A percentile compares a stretch with the other conserved stretches of the same genome.
Conservation (phyloP, 2,888 invertebrate species). For the Therioaphis trifolii region DNA sequence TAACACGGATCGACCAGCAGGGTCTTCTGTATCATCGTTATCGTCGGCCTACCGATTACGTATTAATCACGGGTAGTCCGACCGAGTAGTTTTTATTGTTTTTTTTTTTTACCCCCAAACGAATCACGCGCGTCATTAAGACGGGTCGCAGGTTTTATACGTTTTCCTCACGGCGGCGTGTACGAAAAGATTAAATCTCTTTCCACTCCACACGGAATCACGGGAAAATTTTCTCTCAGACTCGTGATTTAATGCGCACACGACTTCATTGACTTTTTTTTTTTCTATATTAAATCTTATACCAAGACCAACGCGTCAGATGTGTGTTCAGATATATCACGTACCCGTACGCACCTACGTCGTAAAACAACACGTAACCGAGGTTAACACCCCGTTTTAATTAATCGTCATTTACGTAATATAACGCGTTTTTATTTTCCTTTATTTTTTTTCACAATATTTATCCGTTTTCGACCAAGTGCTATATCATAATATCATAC, state of each 20-base stretch:
- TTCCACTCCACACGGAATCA: neutral
- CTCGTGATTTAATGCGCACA: constrained; percentile 5
- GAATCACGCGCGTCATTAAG: neutral
- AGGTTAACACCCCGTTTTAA: constrained; percentile 43
- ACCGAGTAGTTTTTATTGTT: neutral
- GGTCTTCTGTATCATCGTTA: too few species aligned
- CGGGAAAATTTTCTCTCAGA: constrained; percentile 2
- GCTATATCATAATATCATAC: neutral
- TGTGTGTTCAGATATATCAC: neutral
- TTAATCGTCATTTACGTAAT: neutral
- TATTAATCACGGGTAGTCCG: neutral
- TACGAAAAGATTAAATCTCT: constrained; percentile 13
- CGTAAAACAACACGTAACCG: constrained; percentile 23
- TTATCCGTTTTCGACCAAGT: neutral
- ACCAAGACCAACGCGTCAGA: neutral
- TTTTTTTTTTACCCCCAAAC: neutral
- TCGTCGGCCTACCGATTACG: too few species aligned
- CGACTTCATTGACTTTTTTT: neutral
- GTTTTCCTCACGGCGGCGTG: neutral
- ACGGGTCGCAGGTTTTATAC: too few species aligned
- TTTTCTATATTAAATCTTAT: neutral
- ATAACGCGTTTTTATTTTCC: neutral
- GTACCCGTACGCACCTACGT: neutral
- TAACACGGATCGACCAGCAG: too few species aligned
- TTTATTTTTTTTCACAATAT: neutral